phyloP scores from a whole-genome alignment of 37 sponge, comb jelly and placozoan genomes.

The Ianthella basta region DNA sequence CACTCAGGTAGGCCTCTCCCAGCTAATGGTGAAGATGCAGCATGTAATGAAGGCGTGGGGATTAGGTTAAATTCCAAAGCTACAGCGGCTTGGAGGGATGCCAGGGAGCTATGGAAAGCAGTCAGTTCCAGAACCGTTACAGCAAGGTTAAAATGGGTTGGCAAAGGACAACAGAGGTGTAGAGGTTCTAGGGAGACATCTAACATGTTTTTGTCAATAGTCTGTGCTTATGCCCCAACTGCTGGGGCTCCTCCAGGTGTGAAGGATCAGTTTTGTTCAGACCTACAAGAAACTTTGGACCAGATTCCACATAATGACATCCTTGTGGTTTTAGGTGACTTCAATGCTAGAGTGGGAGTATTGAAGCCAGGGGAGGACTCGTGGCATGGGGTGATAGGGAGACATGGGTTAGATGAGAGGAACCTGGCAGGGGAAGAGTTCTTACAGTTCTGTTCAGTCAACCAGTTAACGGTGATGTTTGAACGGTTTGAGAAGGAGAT shows the following conservation, averaged over 20 bases:
- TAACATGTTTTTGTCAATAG: constrained; percentile 14
- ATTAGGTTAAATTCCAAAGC: background rate
- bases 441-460: constrained; percentile 48
- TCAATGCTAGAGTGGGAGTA: constrained; percentile 25
- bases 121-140: constrained; percentile 46
- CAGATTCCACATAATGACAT: constrained; percentile 17
- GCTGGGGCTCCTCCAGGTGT: constrained; percentile 35
- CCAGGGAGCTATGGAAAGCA: constrained; percentile 55
- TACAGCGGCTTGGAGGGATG: constrained; percentile 47
- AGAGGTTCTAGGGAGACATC: constrained; percentile 36
- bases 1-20: too few relatives aligned
- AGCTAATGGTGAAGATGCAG: constrained; percentile 9
- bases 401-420: constrained; percentile 43
- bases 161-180: constrained; percentile 8
- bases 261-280: constrained; percentile 23
- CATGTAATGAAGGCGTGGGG: constrained; percentile 44
- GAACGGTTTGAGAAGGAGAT: constrained; percentile 38
- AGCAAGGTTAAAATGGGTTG: constrained; percentile 35
- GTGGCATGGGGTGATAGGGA: constrained; percentile 16
- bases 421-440: constrained; percentile 46
- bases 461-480: constrained; percentile 55
- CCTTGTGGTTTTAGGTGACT: constrained; percentile 41
- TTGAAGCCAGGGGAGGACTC: background rate
- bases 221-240: constrained; percentile 57
- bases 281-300: constrained; percentile 17